phyloP scores from a whole-genome alignment of 2,888 invertebrate genomes.

The Drosophila meridiana region DNA sequence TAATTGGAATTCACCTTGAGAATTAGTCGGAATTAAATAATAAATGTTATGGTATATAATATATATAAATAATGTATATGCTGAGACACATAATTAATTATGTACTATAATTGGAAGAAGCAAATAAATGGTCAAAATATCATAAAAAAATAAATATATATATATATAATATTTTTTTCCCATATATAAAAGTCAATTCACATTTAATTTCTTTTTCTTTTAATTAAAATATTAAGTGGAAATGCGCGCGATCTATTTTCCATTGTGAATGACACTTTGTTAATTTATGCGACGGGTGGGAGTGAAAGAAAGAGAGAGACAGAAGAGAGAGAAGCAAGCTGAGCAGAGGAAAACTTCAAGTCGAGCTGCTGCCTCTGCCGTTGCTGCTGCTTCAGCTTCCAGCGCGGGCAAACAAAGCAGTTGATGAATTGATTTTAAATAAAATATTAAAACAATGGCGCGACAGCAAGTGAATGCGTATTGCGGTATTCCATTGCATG shows the following conservation, averaged over 20 bases:
- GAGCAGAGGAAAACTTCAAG: background rate
- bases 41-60: too few species aligned
- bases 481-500: background rate
- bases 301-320: background rate
- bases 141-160: background rate
- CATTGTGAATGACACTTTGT: constrained; percentile 56
- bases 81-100: background rate
- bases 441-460: constrained; percentile 67
- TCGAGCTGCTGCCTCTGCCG: constrained; percentile 7
- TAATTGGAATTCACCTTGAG: constrained; percentile 2
- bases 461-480: constrained; percentile 16
- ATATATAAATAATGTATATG: background rate
- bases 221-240: constrained; percentile 48
- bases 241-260: constrained; percentile 47
- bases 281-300: constrained; percentile 47
- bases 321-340: constrained; percentile 1
- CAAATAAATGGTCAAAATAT: background rate
- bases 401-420: constrained; percentile 61
- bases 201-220: constrained; percentile 28
- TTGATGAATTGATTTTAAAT: constrained; percentile 73
- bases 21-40: background rate
- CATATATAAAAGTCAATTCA: background rate
- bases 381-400: constrained; percentile 5
- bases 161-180: background rate
- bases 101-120: background rate